phyloP scores from a whole-genome alignment of 2,113 vertebrate species.

The Neopipo cinnamomea region DNA sequence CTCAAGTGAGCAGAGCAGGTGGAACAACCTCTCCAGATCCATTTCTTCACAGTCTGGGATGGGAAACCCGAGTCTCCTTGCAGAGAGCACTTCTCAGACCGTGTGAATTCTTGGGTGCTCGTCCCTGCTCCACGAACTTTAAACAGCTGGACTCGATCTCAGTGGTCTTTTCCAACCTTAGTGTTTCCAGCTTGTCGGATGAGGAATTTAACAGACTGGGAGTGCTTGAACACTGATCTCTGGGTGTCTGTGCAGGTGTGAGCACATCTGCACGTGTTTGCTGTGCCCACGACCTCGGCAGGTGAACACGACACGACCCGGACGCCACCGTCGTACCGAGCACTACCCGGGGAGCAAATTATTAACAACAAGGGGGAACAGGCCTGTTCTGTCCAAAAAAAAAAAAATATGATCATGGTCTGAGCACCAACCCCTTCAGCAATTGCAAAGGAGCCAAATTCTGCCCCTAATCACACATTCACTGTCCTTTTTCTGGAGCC shows the following conservation, averaged over 20 bases:
- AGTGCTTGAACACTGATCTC: background rate
- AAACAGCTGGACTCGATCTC: accelerated
- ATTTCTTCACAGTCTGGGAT: background rate
- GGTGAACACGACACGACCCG: background rate
- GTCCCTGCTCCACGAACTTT: background rate
- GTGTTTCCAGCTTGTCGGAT: accelerated
- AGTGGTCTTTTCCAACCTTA: background rate
- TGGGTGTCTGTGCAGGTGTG: background rate
- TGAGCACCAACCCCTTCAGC: background rate
- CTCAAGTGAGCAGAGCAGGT: background rate
- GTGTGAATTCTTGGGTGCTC: background rate
- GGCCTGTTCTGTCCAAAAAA: background rate
- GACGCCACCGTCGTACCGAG: background rate
- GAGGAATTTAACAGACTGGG: background rate
- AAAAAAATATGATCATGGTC: background rate
- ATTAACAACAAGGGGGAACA: background rate
- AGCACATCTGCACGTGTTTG: background rate
- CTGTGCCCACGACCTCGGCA: background rate
- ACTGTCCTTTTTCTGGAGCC: background rate
- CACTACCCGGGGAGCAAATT: background rate
- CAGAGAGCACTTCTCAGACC: background rate
- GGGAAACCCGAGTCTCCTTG: background rate
- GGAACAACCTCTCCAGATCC: background rate
- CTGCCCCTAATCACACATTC: background rate
- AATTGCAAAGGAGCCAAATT: background rate